These are phyloP conservation scores for Acanthosoma haemorrhoidale DNA, from an alignment of 2,888 invertebrate genomes.

Conservation along the genomic window DNA sequence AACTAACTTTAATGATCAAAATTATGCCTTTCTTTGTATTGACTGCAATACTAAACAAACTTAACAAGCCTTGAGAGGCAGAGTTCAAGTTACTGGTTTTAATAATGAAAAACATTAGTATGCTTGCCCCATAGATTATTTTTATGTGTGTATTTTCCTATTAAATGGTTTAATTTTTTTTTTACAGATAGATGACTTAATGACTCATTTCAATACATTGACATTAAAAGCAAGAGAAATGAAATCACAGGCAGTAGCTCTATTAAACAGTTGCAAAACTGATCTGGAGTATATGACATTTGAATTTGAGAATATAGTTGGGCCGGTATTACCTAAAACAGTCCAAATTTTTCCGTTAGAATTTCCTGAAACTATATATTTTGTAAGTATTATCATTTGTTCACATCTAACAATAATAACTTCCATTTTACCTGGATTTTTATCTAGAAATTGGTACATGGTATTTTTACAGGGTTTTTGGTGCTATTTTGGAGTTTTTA, in stretches of 20 bases:
- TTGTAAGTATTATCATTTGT: background rate
- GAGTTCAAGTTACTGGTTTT: no score
- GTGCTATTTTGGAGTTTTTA: no score
- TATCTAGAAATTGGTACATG: no score
- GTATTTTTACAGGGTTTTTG: no score
- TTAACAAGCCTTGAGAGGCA: no score
- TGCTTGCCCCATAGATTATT: no score
- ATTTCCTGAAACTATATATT: conserved; percentile 6
- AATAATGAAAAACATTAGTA: no score
- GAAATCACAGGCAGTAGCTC: conserved; percentile 7
- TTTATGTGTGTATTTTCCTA: background rate
- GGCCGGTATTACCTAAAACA: background rate
- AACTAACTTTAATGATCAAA: no score
- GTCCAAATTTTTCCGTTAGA: background rate
- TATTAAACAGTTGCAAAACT: background rate
- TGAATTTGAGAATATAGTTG: background rate
- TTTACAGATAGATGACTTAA: conserved; percentile 18
- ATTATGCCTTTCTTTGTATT: no score
- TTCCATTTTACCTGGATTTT: no score
- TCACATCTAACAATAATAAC: no score
- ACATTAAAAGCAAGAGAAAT: background rate
- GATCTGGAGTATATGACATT: background rate
- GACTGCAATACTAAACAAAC: no score
- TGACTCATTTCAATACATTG: background rate
- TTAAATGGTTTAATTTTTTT: background rate